Evolutionary conservation across 2,113 vertebrate genomes (phyloP).

Genomic region (Microtus oregoni): DNA sequence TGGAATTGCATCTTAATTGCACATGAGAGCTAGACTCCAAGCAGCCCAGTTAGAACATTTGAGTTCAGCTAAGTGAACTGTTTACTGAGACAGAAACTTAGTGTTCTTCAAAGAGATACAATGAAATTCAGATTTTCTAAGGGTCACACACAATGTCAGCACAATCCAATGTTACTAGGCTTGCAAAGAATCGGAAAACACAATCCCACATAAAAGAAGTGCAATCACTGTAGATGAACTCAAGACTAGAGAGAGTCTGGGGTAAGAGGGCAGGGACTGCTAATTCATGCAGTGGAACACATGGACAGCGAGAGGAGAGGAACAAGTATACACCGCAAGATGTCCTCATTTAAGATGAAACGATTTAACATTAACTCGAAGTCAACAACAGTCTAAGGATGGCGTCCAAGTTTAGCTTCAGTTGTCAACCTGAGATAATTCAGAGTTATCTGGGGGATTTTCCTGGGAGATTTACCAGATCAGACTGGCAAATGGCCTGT

Average conservation of each 20-base stretch:
- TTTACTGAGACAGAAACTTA: background rate
- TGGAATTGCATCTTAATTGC: background rate
- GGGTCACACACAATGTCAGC: background rate
- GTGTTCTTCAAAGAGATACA: background rate
- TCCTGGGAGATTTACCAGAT: background rate
- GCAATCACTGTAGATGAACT: background rate
- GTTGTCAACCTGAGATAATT: background rate
- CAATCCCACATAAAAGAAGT: background rate
- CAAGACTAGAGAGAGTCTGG: background rate
- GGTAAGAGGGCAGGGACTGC: background rate
- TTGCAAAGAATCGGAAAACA: background rate
- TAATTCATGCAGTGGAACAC: too few species aligned
- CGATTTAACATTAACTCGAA: background rate
- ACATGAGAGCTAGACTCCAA: background rate
- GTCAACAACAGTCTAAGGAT: background rate
- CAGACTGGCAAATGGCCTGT: background rate
- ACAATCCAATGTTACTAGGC: background rate
- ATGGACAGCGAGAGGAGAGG: background rate
- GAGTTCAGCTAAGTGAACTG: background rate
- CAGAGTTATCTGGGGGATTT: background rate
- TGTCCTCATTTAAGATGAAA: background rate
- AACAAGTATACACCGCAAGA: background rate
- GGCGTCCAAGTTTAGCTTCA: background rate
- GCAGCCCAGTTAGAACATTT: background rate
- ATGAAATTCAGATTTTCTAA: constrained; percentile 6